Base-by-base conservation (phyloP, 2,797 vertebrate genomes). In the Girardinus metallicus region DNA sequence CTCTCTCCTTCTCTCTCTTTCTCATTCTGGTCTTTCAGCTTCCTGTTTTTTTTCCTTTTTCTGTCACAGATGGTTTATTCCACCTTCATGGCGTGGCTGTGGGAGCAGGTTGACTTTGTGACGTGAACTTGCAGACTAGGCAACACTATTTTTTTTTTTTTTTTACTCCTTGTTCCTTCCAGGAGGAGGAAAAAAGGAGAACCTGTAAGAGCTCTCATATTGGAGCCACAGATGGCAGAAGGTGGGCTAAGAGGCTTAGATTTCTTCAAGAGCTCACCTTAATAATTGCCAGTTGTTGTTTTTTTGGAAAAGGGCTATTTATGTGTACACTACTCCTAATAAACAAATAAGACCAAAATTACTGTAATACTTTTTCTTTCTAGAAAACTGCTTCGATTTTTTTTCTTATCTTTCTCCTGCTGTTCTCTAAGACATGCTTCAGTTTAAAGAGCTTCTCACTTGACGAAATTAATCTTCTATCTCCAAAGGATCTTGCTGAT, bases 191-290 rank as follows among this genome's bases (percentile, higher is more conserved):
- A 87, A 60, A 82, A 73, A 74, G 81, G 76, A 46, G 86, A 92
- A 85, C 75, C 66, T 91, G 88, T 77, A 75, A 66, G 43, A 79
- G 81, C 85, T 81, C 80, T 87, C 88, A 88, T 86, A 87, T 87
- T 85, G 86, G 76, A 91, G 88, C 91, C 93, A 89, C 94, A 95
- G 95, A 95, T 95, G 94, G 94, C 92, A 89, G 83, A 81, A 81
- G 89, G 91, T 93, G 81, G 78, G 74, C 92, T 96, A 95, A 96
- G 95, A 95, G 91, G 95, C 93, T 96, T 95, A 95, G 89, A 91
- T 94, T 94, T 95, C 87, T 93, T 93, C 89, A 89, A 86, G 87
- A 86, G 91, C 93, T 95, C 93, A 94, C 93, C 92, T 95, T 94
- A 93, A 94, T 95, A 92, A 94, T 95, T 89, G 83, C 84, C 88